Evolutionary conservation across 1,140 invertebrate species (phyloP), one percentile per base, ranked within the genome.

Genomic region (Linepithema humile): DNA sequence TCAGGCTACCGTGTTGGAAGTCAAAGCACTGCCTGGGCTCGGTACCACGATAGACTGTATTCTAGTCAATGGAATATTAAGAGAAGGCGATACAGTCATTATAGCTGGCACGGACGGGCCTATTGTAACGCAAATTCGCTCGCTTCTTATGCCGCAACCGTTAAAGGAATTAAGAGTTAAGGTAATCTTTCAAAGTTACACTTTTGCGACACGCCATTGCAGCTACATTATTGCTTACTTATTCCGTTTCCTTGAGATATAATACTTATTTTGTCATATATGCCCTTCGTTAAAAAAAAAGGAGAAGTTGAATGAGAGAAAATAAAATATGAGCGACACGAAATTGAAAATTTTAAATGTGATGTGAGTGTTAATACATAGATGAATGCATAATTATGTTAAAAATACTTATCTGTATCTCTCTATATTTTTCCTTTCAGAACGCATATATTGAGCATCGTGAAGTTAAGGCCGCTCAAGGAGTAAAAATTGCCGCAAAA

Each of bases 11-110:
- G 99, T 99, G n/a, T 96, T 99, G 90, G 99, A 99, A 96, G 99
- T 99, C 4, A 99, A 99, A 96, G 98, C 99, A 1, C 97, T 99
- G 89, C 97, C 98, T 48, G 99, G 99, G 60, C 95, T 99, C 78
- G 99, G 99, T 32, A 99, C 99, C 74, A 99, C 99, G 5, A 99
- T 99, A 91, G 99, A 99, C 95, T 98, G 99, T 43, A 99, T 99
- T 94, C 95, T 99, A 69, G 98, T 99, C 48, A 99, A 99, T 95
- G 99, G 99, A 17, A 97, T 96, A 20, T 94, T 99, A 35, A 95
- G 95, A 57, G 98, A 99, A 94, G 98, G 98, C 29, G 98, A 99
- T 88, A 98, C 98, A 0, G 97, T 99, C 93, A 96, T 99, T 35
- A 94, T 99, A 45, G 99, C 99, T 10, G 99, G 99, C 43, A 99